phyloP scores from a whole-genome alignment of 2,113 vertebrate genomes.

The Trematomus loennbergii region DNA sequence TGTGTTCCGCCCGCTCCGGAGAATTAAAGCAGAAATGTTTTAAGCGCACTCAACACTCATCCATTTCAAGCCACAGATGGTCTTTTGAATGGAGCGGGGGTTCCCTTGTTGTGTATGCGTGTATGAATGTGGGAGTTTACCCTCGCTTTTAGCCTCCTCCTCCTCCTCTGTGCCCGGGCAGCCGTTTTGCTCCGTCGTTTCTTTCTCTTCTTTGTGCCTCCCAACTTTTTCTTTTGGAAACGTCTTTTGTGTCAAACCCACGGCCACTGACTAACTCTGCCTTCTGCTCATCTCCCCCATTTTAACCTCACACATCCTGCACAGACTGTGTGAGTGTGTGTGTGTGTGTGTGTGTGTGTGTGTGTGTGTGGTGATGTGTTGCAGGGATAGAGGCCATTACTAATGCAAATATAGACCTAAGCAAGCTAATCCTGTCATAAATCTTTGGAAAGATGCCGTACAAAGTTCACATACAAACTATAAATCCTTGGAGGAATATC shows the following conservation, averaged over 20 bases:
- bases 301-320: conserved; percentile 71
- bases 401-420: neutral
- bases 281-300: conserved; percentile 82
- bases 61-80: conserved; percentile 89
- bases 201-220: conserved; percentile 85
- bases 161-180: conserved; percentile 72
- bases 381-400: conserved; percentile 9
- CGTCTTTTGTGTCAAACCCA: conserved; percentile 78
- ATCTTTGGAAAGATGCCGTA: neutral
- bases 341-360: neutral
- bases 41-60: conserved; percentile 78
- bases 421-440: neutral
- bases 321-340: neutral
- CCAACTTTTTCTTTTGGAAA: conserved; percentile 74
- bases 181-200: conserved; percentile 80
- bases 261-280: conserved; percentile 72
- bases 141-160: conserved; percentile 63
- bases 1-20: conserved; percentile 70
- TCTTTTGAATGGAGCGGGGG: conserved; percentile 83
- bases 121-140: conserved; percentile 79
- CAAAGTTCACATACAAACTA: neutral
- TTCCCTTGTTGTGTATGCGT: conserved; percentile 74
- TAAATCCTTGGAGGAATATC: too few species aligned
- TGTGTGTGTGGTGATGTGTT: neutral
- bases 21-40: conserved; percentile 81